Percentiles rank a stretch among this genome's conserved stretches.
These are phyloP conservation scores for Cotesia glomerata DNA, from an alignment of 1,140 invertebrate genomes.

Conservation along the genomic window DNA sequence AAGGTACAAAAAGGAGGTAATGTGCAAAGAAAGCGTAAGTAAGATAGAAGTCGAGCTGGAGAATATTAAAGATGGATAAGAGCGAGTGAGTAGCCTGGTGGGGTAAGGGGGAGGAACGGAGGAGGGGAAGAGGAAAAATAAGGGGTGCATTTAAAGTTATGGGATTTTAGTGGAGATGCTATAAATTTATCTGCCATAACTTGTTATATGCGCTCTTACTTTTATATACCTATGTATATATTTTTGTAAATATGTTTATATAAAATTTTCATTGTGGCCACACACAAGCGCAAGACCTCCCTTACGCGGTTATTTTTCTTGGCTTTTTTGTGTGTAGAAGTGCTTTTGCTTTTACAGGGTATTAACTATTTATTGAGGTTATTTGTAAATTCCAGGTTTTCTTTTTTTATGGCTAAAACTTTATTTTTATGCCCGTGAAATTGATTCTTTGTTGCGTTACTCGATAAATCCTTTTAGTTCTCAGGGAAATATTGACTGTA, in stretches of 20 bases:
- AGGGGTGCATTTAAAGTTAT: constrained; percentile 64
- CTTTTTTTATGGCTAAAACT: too few relatives aligned
- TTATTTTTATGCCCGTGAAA: too few relatives aligned
- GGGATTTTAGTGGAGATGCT: constrained; percentile 64
- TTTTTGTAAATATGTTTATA: too few relatives aligned
- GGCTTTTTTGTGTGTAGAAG: neutral
- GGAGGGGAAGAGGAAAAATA: constrained; percentile 43
- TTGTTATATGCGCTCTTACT: constrained; percentile 64
- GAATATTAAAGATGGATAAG: neutral
- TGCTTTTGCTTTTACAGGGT: neutral
- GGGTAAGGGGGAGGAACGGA: constrained; percentile 33
- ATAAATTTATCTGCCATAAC: constrained; percentile 66
- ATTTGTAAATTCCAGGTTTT: too few relatives aligned
- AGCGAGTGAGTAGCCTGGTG: constrained; percentile 18
- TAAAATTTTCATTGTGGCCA: constrained; percentile 47
- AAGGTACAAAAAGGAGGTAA: too few relatives aligned
- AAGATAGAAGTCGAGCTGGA: neutral
- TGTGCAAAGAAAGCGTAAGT: constrained; percentile 15
- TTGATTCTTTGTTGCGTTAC: too few relatives aligned
- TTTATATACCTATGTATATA: constrained; percentile 54
- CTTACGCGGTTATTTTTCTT: neutral
- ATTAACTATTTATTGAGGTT: neutral
- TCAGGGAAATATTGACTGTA: too few relatives aligned
- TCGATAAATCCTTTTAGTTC: too few relatives aligned
- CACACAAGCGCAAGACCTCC: constrained; percentile 47